phyloP scores from a whole-genome alignment of 2,113 vertebrate species.

The Amazona vittata region DNA sequence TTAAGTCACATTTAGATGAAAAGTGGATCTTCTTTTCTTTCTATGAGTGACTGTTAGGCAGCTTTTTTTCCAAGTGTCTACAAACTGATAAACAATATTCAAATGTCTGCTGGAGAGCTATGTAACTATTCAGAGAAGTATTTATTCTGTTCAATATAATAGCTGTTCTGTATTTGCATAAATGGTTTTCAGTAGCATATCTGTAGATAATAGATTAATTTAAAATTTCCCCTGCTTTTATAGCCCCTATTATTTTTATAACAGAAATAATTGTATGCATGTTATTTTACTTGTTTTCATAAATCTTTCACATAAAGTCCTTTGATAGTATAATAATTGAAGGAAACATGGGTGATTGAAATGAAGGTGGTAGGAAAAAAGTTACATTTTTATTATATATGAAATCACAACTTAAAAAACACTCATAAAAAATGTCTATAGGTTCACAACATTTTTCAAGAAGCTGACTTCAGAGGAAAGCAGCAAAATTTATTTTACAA shows the following conservation, averaged over 20 bases:
- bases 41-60: not conserved
- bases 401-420: not conserved
- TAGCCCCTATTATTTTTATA: not conserved
- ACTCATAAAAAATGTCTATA: not conserved
- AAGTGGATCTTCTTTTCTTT: not conserved
- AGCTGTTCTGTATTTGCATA: constrained; percentile 6
- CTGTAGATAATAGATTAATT: constrained; percentile 22
- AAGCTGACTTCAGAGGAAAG: not conserved
- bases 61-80: constrained; percentile 9
- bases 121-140: not conserved
- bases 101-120: not conserved
- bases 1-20: not conserved
- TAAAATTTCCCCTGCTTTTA: not conserved
- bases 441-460: not conserved
- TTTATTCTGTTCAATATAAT: constrained; percentile 22
- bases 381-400: not conserved
- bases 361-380: not conserved
- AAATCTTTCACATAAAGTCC: not conserved
- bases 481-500: not conserved
- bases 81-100: not conserved
- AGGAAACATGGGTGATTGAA: constrained; percentile 3
- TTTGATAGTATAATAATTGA: constrained; percentile 17
- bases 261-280: not conserved
- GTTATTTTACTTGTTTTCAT: not conserved
- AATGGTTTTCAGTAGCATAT: not conserved